Base-by-base conservation (phyloP, 2,888 invertebrate genomes). In the Tetragonisca angustula region DNA sequence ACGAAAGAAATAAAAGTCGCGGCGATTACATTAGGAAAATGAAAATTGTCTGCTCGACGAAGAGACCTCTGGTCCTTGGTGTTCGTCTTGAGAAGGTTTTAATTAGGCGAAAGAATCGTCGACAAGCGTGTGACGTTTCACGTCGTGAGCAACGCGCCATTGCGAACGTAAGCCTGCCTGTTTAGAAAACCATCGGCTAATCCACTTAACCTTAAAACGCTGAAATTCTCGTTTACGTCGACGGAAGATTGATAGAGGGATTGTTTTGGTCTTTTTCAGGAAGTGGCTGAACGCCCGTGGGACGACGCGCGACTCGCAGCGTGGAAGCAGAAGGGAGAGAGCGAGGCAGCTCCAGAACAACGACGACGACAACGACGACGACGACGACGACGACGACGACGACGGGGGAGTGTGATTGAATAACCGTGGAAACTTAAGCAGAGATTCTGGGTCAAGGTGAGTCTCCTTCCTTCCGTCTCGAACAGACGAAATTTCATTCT, bases 381-480 rank as follows among this genome's bases (percentile, higher is more conserved):
- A 36, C 36, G 36, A 36, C 36, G 36, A 36, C 36, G 36, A 36
- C 36, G 9, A 36, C 36, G 36, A 43, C 43, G 43, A 43, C 43
- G 68, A 65, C 62, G 72, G 62, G 27, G 61, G 54, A 21, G 75
- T 36, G 64, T 68, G 82, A 84, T 83, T 79, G 74, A 82, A 80
- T 80, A 84, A 88, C 65, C 76, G 68, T 73, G 70, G 76, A 50
- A 69, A 83, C 75, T 80, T 79, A 84, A 89, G 70, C 64, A 76
- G 76, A 64, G 73, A 82, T 74, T 82, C 84, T 83, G 79, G 85
- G 87, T 89, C 84, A 83, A 88, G 82, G 87, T 88, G 24, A 83
- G 76, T 64, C 21, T n/a, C 56, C 24, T 71, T 72, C 32, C 24
- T 71, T 69, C 24, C 54, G 21, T 27, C 52, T n/a, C 43, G 50